Evolutionary conservation across 1,140 invertebrate genomes (phyloP), one percentile per base, ranked within the genome.

Genomic region (Liolophura sinensis): DNA sequence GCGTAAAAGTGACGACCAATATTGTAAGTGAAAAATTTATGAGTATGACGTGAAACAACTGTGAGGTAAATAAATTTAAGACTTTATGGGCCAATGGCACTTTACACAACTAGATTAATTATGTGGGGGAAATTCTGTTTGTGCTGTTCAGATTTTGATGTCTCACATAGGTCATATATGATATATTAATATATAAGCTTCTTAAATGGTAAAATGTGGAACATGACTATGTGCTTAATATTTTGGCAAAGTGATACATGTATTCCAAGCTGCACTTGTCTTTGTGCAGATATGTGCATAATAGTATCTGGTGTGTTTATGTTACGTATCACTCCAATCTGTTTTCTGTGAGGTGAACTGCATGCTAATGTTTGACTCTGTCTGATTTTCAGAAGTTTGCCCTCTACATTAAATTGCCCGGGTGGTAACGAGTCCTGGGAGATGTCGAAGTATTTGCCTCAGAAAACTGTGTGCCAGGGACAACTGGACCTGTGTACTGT

Each of bases 401-500:
- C 73, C 40, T 48, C 56, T 9, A 62, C 61, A 20, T 55, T 64
- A 51, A 48, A 61, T 1, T 78, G 76, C 60, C 76, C 76, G 49
- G 76, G 76, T 57, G 76, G 74, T 18, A 62, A 57, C 48, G 60
- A 59, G 16, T 67, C 69, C 20, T 78, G 76, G 76, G 58, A 60
- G 15, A 25, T 24, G 27, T 58, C 62, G 7, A 64, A 51, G 25
- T 46, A 18, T 15, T 55, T 40, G 56, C 54, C 63, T 31, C 64
- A 52, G 57, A 60, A 55, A 18, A 57, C 64, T 46, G 52, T 62
- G 22, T 78, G 76, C 65, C n/a, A 47, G 11, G 61, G 63, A 57
- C 71, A 74, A 60, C 55, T 69, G 31, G 65, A 74, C 55, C 61
- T 74, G 20, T 78, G 76, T 66, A 54, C 63, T 48, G 65, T 70